A percentile compares a stretch with the other conserved stretches of the same genome.
Conservation (phyloP, 2,113 vertebrate species). For the Perccottus glenii region DNA sequence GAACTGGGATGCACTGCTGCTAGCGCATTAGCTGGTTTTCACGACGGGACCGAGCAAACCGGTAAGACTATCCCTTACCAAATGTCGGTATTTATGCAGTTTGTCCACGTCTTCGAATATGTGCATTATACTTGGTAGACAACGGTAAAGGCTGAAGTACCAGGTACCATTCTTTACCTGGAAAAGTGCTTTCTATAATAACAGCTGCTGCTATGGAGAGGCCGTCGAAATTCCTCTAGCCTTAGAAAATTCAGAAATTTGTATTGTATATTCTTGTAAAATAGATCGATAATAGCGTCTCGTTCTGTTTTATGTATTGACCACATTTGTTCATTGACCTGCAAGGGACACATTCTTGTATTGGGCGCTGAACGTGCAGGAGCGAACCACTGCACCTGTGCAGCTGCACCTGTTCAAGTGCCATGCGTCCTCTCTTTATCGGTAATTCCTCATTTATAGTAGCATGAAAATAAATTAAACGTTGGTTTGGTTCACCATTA, state of each 20-base stretch:
- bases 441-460: too few species aligned
- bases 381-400: slow-evolving; percentile 52
- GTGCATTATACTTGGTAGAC: too few species aligned
- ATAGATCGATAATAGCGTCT: accelerated
- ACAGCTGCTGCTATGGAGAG: slow-evolving; percentile 34
- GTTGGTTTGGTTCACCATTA: too few species aligned
- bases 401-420: slow-evolving; percentile 52
- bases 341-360: background rate
- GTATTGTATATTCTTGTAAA: background rate
- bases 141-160: too few species aligned
- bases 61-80: slow-evolving; percentile 56
- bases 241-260: background rate
- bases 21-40: slow-evolving; percentile 59
- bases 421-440: background rate
- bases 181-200: background rate
- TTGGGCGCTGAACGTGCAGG: background rate
- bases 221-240: background rate
- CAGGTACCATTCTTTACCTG: background rate
- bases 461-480: too few species aligned
- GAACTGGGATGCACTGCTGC: slow-evolving; percentile 54
- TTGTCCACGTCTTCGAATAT: background rate
- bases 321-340: background rate
- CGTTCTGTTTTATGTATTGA: background rate
- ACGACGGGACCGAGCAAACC: slow-evolving; percentile 50
- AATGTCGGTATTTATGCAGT: background rate